Evolutionary conservation across 2,113 vertebrate genomes (phyloP).

Genomic region (Gambusia affinis): DNA sequence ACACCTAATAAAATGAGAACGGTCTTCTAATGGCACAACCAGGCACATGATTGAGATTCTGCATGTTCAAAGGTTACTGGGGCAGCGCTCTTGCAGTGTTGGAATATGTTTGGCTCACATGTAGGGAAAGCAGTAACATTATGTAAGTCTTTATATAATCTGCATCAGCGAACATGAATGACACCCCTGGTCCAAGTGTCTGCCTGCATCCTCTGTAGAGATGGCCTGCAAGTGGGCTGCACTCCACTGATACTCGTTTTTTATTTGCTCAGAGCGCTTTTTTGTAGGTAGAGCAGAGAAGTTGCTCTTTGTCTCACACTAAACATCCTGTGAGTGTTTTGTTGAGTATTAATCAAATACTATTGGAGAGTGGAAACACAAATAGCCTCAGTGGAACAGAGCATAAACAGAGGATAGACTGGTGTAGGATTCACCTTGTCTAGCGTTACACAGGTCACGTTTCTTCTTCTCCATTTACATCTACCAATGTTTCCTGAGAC

Average conservation of each 20-base stretch:
- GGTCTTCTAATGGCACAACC: slow-evolving; percentile 22
- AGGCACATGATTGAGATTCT: slow-evolving; percentile 60
- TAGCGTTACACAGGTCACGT: slow-evolving; percentile 31
- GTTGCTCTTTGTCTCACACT: slow-evolving; percentile 1
- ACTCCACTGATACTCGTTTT: slow-evolving; percentile 18
- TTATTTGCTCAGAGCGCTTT: no score
- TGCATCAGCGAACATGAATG: slow-evolving; percentile 73
- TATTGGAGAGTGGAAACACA: slow-evolving; percentile 11
- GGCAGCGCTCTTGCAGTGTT: slow-evolving; percentile 59
- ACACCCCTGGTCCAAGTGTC: slow-evolving; percentile 56
- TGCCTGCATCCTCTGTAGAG: slow-evolving; percentile 40
- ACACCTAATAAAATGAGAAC: slow-evolving; percentile 43
- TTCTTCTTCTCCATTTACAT: slow-evolving; percentile 8
- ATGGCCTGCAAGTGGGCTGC: slow-evolving; percentile 56
- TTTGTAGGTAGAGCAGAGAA: background rate
- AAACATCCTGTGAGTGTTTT: slow-evolving; percentile 47
- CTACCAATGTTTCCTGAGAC: slow-evolving; percentile 33
- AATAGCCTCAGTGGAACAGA: slow-evolving; percentile 32
- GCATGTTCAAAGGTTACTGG: slow-evolving; percentile 69
- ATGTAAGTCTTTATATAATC: slow-evolving; percentile 84
- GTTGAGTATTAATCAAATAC: background rate
- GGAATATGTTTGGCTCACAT: slow-evolving; percentile 75
- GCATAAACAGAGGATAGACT: slow-evolving; percentile 13
- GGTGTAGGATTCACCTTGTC: slow-evolving; percentile 19
- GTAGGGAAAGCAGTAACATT: slow-evolving; percentile 76